These are phyloP conservation scores for Nephrotoma flavescens DNA, from an alignment of 2,888 invertebrate species.

Conservation along the genomic window DNA sequence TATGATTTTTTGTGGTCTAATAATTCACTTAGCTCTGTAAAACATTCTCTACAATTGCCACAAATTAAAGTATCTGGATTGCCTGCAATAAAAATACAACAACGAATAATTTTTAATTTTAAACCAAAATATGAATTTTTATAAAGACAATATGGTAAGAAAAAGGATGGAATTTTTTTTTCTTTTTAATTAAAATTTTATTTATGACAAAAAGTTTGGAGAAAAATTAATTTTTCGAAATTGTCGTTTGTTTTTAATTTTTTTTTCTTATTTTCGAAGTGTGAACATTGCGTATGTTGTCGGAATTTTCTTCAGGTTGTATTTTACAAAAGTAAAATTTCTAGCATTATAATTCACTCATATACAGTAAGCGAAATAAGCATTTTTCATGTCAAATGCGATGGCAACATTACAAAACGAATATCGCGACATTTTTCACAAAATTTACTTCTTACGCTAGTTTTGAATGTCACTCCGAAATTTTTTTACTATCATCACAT, in stretches of 20 bases:
- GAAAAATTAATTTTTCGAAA: neutral
- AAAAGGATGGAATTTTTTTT: neutral
- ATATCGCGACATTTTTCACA: too few relatives aligned
- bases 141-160: neutral
- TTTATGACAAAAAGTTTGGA: neutral
- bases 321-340: neutral
- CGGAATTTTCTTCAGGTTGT: neutral
- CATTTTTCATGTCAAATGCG: too few relatives aligned
- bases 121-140: neutral
- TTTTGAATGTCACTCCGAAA: too few relatives aligned
- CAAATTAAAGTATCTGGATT: slow-evolving; percentile 64
- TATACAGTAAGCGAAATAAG: neutral
- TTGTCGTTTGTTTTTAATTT: neutral
- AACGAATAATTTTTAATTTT: slow-evolving; percentile 6
- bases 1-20: slow-evolving; percentile 60
- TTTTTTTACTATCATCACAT: too few relatives aligned
- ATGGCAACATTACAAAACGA: too few relatives aligned
- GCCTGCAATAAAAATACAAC: slow-evolving; percentile 33
- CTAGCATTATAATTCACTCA: neutral
- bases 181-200: neutral
- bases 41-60: slow-evolving; percentile 62
- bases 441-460: too few relatives aligned
- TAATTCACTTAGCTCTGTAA: slow-evolving; percentile 54
- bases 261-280: neutral
- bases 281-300: neutral